Conservation (phyloP, 2,888 invertebrate genomes). For the Synanthedon tipuliformis region DNA sequence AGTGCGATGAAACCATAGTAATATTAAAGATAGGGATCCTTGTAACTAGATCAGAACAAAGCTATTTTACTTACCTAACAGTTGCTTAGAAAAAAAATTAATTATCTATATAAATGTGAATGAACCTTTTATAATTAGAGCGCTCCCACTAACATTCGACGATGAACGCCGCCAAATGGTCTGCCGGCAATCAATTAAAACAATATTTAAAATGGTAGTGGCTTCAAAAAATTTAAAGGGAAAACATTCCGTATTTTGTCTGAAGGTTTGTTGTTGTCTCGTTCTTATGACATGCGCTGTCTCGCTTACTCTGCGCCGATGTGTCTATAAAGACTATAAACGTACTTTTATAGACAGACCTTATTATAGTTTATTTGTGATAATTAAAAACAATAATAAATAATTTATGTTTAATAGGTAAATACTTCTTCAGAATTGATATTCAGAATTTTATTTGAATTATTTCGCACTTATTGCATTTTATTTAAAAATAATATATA, state of each 20-base stretch:
- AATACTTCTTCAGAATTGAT: too few species aligned
- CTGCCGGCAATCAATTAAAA: constrained; percentile 67
- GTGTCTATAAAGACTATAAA: constrained; percentile 37
- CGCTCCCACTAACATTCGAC: constrained; percentile 19
- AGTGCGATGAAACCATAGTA: too few species aligned
- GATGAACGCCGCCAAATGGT: constrained; percentile 49
- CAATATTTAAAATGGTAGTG: constrained; percentile 65
- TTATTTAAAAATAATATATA: too few species aligned
- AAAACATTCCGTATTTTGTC: constrained; percentile 55
- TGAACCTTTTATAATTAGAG: constrained; percentile 51
- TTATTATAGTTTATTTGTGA: too few species aligned
- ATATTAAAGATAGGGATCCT: too few species aligned
- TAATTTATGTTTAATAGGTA: too few species aligned
- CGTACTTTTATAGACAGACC: constrained; percentile 13
- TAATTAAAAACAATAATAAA: too few species aligned
- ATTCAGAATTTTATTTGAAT: too few species aligned
- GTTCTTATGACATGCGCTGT: constrained; percentile 18
- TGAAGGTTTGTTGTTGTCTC: constrained; percentile 18
- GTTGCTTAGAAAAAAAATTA: too few species aligned
- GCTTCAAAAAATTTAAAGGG: constrained; percentile 58
- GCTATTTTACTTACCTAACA: too few species aligned
- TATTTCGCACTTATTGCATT: too few species aligned
- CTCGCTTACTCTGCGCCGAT: constrained; percentile 49
- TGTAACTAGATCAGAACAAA: too few species aligned
- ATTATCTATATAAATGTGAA: constrained; percentile 15